Percentiles rank a stretch among this genome's conserved stretches.
Conservation (phyloP, 2,888 invertebrate species). For the Cryptus armator region DNA sequence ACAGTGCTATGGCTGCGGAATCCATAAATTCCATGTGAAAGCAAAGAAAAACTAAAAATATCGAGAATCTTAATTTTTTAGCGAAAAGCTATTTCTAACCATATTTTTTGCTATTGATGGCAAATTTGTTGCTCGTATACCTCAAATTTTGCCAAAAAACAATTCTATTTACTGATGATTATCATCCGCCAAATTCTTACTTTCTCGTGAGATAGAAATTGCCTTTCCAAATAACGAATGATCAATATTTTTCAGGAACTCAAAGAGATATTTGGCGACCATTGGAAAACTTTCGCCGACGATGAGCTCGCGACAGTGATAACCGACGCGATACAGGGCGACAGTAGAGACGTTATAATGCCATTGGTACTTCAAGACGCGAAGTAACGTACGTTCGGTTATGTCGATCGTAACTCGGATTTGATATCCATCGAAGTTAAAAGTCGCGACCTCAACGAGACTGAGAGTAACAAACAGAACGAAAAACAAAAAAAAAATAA, state of each 20-base stretch:
- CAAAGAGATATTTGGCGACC: constrained; percentile 86
- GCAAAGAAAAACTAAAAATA: no score
- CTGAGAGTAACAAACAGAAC: not conserved
- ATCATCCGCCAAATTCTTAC: no score
- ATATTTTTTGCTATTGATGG: no score
- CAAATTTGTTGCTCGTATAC: no score
- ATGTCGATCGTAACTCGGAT: constrained; percentile 47
- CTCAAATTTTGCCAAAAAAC: no score
- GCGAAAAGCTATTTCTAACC: no score
- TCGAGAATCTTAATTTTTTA: not conserved
- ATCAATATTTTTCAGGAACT: constrained; percentile 85
- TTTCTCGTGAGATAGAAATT: no score
- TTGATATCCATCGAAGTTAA: constrained; percentile 35
- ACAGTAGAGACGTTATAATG: constrained; percentile 87
- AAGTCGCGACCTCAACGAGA: constrained; percentile 23
- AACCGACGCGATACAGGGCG: constrained; percentile 86
- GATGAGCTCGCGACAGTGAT: constrained; percentile 87
- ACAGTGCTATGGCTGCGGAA: no score
- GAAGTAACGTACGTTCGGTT: constrained; percentile 81
- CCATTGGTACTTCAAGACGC: constrained; percentile 87
- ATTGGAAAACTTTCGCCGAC: constrained; percentile 87
- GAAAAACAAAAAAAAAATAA: constrained; percentile 4
- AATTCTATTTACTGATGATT: no score
- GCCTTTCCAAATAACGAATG: not conserved
- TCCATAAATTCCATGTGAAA: no score